Conservation (phyloP, 2,113 vertebrate genomes). For the Serilophus lunatus region DNA sequence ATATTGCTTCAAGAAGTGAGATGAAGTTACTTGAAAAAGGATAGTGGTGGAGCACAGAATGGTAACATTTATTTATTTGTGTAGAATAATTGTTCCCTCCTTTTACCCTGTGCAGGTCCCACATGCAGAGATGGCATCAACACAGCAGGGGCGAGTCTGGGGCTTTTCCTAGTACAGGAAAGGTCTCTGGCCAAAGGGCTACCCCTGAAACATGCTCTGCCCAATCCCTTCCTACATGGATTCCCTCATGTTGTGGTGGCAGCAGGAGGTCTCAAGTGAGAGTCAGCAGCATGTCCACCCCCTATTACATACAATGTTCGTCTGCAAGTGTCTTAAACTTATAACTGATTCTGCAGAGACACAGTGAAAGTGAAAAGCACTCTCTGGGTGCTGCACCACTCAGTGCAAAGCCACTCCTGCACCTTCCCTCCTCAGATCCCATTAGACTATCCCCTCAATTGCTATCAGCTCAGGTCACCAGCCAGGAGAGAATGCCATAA, state of each 20-base stretch:
- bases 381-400: accelerated
- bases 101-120: not conserved
- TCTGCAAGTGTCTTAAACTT: not conserved
- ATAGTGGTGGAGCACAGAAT: not conserved
- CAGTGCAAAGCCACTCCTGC: not conserved
- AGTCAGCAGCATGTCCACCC: not conserved
- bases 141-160: not conserved
- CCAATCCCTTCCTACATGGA: accelerated
- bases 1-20: not conserved
- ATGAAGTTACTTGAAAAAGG: not conserved
- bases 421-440: not conserved
- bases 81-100: not conserved
- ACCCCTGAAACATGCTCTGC: not conserved
- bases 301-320: accelerated
- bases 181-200: not conserved
- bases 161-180: too few species aligned
- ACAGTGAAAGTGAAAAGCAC: not conserved
- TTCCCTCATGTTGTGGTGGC: accelerated
- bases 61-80: not conserved
- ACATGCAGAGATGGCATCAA: accelerated
- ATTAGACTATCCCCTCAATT: accelerated
- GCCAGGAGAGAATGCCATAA: not conserved
- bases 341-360: not conserved
- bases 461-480: not conserved
- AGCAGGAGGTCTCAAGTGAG: not conserved